These are phyloP conservation scores for Phalacrocorax carbo DNA, from an alignment of 2,113 vertebrate species.

Conservation along the genomic window DNA sequence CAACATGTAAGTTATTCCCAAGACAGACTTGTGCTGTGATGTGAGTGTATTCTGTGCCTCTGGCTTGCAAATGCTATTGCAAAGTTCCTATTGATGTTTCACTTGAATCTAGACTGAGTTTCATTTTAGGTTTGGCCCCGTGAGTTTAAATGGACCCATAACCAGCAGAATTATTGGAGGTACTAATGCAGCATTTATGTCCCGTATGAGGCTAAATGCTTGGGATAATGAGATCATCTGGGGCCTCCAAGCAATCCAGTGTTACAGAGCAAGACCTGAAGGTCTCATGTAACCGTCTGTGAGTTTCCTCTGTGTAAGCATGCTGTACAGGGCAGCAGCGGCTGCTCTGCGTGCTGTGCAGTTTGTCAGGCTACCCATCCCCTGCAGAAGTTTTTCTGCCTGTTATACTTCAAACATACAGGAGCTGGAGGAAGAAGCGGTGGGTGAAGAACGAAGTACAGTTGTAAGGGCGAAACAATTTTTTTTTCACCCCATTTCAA, in stretches of 20 bases:
- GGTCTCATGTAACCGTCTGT: fast-evolving
- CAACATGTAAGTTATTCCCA: neutral
- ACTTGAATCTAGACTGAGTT: neutral
- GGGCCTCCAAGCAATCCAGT: neutral
- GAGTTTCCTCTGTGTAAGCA: neutral
- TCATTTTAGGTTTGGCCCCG: neutral
- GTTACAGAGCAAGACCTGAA: neutral
- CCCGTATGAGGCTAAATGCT: neutral
- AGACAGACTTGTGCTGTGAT: neutral
- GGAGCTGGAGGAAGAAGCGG: neutral
- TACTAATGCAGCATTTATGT: neutral
- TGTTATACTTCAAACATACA: fast-evolving
- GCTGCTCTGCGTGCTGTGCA: neutral
- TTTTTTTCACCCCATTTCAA: neutral
- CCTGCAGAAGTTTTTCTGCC: neutral
- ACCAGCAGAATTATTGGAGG: neutral
- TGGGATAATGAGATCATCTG: neutral
- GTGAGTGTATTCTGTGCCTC: neutral
- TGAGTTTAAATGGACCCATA: neutral
- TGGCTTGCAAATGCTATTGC: neutral
- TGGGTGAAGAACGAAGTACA: neutral
- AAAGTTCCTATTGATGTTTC: neutral
- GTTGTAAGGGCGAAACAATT: neutral
- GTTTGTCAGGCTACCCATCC: neutral
- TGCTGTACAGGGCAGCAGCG: fast-evolving